phyloP scores from a whole-genome alignment of 2,113 vertebrate species.

The Arothron firmamentum region DNA sequence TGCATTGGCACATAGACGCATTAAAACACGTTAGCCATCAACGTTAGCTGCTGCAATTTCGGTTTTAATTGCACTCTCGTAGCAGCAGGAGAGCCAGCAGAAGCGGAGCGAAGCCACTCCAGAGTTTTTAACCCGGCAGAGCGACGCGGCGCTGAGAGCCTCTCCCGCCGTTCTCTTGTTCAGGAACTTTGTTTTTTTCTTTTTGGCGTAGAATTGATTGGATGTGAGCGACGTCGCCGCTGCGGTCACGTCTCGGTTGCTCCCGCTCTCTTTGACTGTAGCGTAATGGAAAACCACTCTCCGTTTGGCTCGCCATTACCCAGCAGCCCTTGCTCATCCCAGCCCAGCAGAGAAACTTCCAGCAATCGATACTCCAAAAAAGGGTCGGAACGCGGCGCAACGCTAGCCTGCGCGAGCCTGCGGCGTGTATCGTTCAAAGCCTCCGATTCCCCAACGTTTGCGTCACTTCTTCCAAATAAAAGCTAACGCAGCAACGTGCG shows the following conservation, averaged over 20 bases:
- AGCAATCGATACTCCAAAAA: conserved; percentile 30
- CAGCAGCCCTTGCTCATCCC: not conserved
- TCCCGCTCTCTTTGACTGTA: not conserved
- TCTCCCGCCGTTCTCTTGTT: too few relatives aligned
- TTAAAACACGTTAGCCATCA: not conserved
- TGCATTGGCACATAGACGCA: too few relatives aligned
- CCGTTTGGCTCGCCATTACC: conserved; percentile 16
- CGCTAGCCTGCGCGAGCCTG: too few relatives aligned
- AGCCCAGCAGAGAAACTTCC: conserved; percentile 1
- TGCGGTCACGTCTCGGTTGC: conserved; percentile 34
- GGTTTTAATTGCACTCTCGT: not conserved
- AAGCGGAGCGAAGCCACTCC: not conserved
- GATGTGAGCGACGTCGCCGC: conserved; percentile 23
- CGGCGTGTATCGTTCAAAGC: too few relatives aligned
- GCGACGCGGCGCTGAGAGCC: not conserved
- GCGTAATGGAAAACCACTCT: conserved; percentile 27
- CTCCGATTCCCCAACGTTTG: too few relatives aligned
- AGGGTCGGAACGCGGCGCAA: not conserved
- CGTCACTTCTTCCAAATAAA: too few relatives aligned
- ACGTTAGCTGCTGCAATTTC: not conserved
- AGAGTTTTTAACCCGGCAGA: not conserved
- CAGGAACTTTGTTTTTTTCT: too few relatives aligned
- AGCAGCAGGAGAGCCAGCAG: not conserved
- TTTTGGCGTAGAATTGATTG: conserved; percentile 14
- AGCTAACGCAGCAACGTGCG: too few relatives aligned